Evolutionary conservation across 2,888 invertebrate species (phyloP), one percentile per base, ranked within the genome.

Genomic region (Andrena praecox): DNA sequence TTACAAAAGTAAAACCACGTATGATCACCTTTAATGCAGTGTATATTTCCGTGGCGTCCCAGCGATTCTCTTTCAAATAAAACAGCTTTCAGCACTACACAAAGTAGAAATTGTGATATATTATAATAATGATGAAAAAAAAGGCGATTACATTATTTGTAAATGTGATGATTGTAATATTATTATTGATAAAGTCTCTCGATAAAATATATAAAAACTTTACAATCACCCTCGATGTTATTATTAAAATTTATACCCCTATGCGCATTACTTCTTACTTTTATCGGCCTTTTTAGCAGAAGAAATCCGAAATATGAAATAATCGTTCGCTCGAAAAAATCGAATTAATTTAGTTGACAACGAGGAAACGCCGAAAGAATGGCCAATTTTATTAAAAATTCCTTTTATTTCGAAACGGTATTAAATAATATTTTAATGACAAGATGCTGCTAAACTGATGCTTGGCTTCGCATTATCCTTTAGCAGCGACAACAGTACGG

Each of bases 41-140:
- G 54, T 52, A 76, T 54, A 52, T 77, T 70, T 78, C 63, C 80
- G 80, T 69, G 80, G 84, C 84, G 48, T 76, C 64, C 60, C 78
- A 56, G 64, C 56, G 67, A 66, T 82, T 76, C 70, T 87, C 72
- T 68, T 73, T 74, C 29, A 48, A 76, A 73, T 59, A 52, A 74
- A 85, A 67, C 68, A 77, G 86, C 86, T 88, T 87, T 80, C 80
- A 80, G 78, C 86, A 88, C 72, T 80, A 88, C 48, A 85, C 77
- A 83, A 85, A 85, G 81, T 89, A 88, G 85, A 85, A 82, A 89
- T 89, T 88, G 87, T 88, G 87, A 87, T 87, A 87, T 87, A 82
- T 71, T 63, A 81, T 82, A 79, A 71, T 71, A 66, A 80, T 82
- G 75, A 71, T 80, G 82, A 88, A 73, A 81, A 83, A 83, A 81